Percentiles rank a stretch among this genome's conserved stretches.
Conservation (phyloP, 2,113 vertebrate genomes). For the Cyanoderma ruficeps region DNA sequence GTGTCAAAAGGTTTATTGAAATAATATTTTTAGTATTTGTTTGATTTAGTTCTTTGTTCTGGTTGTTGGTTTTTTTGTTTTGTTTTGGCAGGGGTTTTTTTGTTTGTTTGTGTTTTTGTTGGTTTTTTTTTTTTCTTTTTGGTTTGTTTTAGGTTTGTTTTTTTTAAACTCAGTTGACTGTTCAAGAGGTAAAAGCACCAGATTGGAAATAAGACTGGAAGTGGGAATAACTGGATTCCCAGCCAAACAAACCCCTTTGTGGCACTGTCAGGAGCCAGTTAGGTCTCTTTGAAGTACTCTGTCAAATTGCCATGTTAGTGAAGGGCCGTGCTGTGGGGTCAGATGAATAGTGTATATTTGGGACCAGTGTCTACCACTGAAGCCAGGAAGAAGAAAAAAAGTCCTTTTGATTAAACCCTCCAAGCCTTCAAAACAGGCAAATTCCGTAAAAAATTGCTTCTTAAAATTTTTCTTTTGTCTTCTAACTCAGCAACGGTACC, state of each 20-base stretch:
- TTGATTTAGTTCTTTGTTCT: background rate
- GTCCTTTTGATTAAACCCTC: background rate
- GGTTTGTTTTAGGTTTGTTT: background rate
- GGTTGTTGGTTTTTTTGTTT: background rate
- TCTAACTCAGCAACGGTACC: accelerated
- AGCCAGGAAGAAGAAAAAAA: background rate
- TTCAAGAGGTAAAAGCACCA: background rate
- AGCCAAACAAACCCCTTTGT: background rate
- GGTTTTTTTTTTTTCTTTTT: background rate
- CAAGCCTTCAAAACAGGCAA: background rate
- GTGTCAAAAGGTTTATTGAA: background rate
- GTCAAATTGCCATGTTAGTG: background rate
- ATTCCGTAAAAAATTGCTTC: background rate
- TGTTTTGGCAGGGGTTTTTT: no score
- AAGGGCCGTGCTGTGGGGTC: background rate
- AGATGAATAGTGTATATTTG: background rate
- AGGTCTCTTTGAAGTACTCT: background rate
- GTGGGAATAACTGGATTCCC: background rate
- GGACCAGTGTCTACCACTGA: background rate
- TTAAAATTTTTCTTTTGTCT: background rate
- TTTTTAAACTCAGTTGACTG: background rate
- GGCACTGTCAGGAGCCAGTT: background rate
- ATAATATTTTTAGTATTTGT: background rate
- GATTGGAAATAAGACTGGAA: background rate
- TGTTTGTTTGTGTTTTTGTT: no score